Base-by-base conservation (phyloP, 2,113 vertebrate genomes). In the Cheilinus undulatus region DNA sequence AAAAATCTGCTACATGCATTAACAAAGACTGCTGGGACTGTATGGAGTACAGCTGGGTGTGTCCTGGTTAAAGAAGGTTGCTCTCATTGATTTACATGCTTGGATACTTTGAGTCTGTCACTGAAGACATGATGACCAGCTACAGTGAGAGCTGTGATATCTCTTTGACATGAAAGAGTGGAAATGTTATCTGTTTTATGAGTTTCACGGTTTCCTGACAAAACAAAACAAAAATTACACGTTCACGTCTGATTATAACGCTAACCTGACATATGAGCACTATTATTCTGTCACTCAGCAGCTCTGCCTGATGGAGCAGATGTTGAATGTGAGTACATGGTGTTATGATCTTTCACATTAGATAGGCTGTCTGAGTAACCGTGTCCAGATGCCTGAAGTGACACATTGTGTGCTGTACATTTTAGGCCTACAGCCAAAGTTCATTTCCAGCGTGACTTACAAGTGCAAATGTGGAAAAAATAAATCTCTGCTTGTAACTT, bases 221-320 rank as follows among this genome's bases (percentile, higher is more conserved):
- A 56, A 58, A 66, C 40, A 22, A 17, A 45, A 74, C 62, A 77
- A 34, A 69, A 64, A 76, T 72, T 69, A 50, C 20, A 48, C 61
- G 49, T 66, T 46, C 42, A 53, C 73, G 58, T 73, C 49, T 48
- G 9, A 57, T 2, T 30, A 64, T 40, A 26, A 13, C 4, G 30
- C 12, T 45, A 43, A 70, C 43, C 20, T 57, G 56, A 61, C 52
- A 74, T 20, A 30, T 49, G 60, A 56, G 28, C 22, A 26, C 46
- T 71, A 73, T 86, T 67, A 68, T 5, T 19, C 40, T 52, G 65
- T 74, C 81, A 53, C 27, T 80, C 86, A 64, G 76, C 68, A 57
- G 42, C 12, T 43, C 48, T 23, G 27, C 53, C 42, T 57, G 57
- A 79, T 43, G 42, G 26, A 87, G 69, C 85, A 84, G 78, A 86